Conservation (phyloP, 2,113 vertebrate species). For the Phoenicopterus ruber region DNA sequence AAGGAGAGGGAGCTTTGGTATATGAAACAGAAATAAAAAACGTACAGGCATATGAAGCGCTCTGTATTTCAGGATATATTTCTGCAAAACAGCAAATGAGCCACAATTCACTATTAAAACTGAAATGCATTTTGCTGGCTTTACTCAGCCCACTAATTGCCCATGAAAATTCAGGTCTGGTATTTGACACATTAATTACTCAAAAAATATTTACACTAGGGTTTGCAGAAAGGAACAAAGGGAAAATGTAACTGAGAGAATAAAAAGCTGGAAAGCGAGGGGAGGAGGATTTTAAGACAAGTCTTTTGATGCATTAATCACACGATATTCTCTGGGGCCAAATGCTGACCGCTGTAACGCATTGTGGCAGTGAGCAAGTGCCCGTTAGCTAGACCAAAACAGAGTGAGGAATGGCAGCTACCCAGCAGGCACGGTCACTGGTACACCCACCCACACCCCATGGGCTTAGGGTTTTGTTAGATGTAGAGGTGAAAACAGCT, state of each 20-base stretch:
- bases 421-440: background rate
- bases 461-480: background rate
- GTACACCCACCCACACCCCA: background rate
- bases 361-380: background rate
- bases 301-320: constrained; percentile 37
- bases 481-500: background rate
- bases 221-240: constrained; percentile 58
- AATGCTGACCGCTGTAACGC: background rate
- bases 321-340: background rate
- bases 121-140: constrained; percentile 44
- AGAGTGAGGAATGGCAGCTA: background rate
- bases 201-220: constrained; percentile 62
- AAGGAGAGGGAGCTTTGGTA: background rate
- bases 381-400: background rate
- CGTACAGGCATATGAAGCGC: background rate
- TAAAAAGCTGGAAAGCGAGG: background rate
- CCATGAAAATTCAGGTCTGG: constrained; percentile 67
- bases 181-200: constrained; percentile 66
- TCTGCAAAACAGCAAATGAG: constrained; percentile 44
- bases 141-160: constrained; percentile 63
- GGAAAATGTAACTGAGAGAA: constrained; percentile 48
- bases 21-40: constrained; percentile 9
- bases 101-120: constrained; percentile 46
- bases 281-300: constrained; percentile 19
- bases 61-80: constrained; percentile 2